A percentile compares a stretch with the other conserved stretches of the same genome.
Conservation (phyloP, 2,797 vertebrate genomes). For the Tapirus indicus region DNA sequence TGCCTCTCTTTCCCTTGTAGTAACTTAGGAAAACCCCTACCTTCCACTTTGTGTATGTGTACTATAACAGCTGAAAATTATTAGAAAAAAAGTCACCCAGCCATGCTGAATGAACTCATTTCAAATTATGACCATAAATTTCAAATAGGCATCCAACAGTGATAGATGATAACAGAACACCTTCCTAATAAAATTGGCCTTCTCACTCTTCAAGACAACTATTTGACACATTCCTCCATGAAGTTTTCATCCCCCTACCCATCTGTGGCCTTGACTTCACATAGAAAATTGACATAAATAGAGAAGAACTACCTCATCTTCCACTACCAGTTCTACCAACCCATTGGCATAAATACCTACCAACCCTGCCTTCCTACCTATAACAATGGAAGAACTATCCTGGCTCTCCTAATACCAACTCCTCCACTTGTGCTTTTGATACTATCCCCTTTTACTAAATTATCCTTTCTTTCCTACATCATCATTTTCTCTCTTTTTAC, state of each 20-base stretch:
- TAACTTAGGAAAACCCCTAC: background rate
- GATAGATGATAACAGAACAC: conserved; percentile 19
- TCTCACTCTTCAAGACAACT: conserved; percentile 19
- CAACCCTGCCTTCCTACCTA: background rate
- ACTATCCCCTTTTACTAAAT: background rate
- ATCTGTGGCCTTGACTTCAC: background rate
- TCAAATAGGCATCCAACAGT: background rate
- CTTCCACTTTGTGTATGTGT: background rate
- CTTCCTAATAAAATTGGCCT: background rate
- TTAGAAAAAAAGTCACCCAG: background rate
- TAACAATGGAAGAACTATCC: background rate
- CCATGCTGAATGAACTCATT: conserved; percentile 24
- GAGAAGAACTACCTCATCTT: conserved; percentile 4
- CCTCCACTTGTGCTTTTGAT: background rate
- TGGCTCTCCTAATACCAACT: background rate
- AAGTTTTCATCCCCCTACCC: background rate
- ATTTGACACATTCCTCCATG: background rate
- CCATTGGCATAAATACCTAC: background rate
- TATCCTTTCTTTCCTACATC: background rate
- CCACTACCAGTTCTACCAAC: background rate
- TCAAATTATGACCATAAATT: conserved; percentile 27
- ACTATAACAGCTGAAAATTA: background rate
- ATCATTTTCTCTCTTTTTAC: conserved; percentile 18
- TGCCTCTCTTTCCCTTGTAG: background rate
- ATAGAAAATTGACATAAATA: background rate